A percentile compares a stretch with the other conserved stretches of the same genome.
Evolutionary conservation across 1,140 invertebrate species (phyloP).

Genomic region (Trachelipus rathkii): DNA sequence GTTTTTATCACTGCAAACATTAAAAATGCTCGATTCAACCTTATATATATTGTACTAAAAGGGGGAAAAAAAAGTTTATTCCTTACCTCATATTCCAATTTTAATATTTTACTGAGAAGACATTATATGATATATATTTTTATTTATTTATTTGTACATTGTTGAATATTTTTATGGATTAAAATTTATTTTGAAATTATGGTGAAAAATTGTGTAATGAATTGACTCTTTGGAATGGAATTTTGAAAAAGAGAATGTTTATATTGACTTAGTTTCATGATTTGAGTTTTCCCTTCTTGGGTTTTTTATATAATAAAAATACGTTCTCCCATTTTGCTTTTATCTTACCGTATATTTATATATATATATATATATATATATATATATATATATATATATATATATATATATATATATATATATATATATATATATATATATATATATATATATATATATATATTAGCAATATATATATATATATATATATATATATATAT

Average conservation of each 20-base stretch:
- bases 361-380: no score
- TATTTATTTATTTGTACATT: not conserved
- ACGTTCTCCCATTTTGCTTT: not conserved
- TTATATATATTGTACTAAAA: not conserved
- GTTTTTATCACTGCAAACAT: not conserved
- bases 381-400: no score
- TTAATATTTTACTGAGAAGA: conserved; percentile 1
- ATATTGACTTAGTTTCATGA: not conserved
- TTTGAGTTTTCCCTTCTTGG: not conserved
- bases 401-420: no score
- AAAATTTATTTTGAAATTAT: not conserved
- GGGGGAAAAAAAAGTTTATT: not conserved
- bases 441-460: no score
- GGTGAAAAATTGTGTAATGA: not conserved
- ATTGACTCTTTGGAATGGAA: not conserved
- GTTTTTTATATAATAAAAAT: not conserved
- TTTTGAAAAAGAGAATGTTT: not conserved
- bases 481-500: no score
- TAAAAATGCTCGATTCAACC: not conserved
- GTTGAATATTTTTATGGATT: not conserved
- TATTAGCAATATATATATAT: no score
- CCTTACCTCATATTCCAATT: not conserved
- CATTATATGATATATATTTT: not conserved
- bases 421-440: no score
- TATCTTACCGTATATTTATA: no score